phyloP scores from a whole-genome alignment of 2,113 vertebrate species.

The Oryzias celebensis region DNA sequence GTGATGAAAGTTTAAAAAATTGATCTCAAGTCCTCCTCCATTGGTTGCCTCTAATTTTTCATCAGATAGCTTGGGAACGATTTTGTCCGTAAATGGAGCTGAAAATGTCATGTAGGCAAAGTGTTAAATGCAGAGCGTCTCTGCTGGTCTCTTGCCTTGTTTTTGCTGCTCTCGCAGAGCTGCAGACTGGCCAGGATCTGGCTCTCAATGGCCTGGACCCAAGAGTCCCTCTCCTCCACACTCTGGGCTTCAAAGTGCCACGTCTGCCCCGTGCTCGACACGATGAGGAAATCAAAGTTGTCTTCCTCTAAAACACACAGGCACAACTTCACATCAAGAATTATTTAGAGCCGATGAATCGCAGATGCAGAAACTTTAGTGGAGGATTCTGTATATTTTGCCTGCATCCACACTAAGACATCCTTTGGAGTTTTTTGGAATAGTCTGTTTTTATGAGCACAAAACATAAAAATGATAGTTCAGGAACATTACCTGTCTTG shows the following conservation, averaged over 20 bases:
- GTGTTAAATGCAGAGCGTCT: not conserved
- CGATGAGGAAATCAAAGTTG: constrained; percentile 93
- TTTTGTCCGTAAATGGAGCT: not conserved
- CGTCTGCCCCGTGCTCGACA: constrained; percentile 91
- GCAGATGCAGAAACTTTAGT: not conserved
- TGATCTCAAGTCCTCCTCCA: too few relatives aligned
- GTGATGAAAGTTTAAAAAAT: not conserved
- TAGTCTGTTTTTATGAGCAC: too few relatives aligned
- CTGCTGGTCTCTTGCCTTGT: constrained; percentile 80
- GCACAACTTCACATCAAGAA: not conserved
- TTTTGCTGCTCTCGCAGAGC: constrained; percentile 92
- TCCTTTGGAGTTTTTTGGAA: too few relatives aligned
- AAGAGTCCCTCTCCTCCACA: constrained; percentile 91
- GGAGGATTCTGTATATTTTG: not conserved
- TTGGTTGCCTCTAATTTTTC: too few relatives aligned
- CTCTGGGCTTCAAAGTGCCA: constrained; percentile 93
- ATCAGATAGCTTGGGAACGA: too few relatives aligned
- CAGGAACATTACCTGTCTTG: constrained; percentile 89
- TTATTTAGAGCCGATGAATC: not conserved
- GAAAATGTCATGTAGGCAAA: too few relatives aligned
- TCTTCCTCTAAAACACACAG: constrained; percentile 81
- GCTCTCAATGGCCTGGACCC: constrained; percentile 93
- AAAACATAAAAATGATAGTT: too few relatives aligned
- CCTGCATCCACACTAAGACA: too few relatives aligned
- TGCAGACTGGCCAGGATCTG: constrained; percentile 95